Evolutionary conservation across 2,888 invertebrate species (phyloP), one percentile per base, ranked within the genome.

Genomic region (Tenthredo notha): DNA sequence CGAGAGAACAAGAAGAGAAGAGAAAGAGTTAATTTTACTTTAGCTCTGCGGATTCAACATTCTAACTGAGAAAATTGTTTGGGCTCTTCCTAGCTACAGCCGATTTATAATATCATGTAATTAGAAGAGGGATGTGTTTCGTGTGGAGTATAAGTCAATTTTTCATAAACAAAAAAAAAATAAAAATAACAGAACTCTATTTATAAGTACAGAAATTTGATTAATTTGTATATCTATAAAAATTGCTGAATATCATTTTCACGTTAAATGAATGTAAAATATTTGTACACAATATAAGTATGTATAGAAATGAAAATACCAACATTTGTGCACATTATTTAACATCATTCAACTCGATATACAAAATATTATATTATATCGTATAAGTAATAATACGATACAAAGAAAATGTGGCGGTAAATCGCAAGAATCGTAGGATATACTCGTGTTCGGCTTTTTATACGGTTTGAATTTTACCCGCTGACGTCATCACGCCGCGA

Each of bases 11-110:
- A 54, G 50, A 67, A 67, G 67, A 67, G 29, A 25, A 21, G 61
- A 61, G 2, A 61, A 61, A 61, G 61, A 61, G 61, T 61, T 61
- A 25, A 61, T 61, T 61, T 61, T 61, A 61, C 25, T 61, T 25
- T 25, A 61, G 25, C 61, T 61, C 61, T 61, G 7, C 37, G 61
- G 21, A 25, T 25, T 10, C 61, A 25, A 21, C 25, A 12, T 61
- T 5, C 10, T 25, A 12, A 61, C 61, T 61, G 25, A 2, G 61
- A 61, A 61, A 61, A 61, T 61, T 25, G 61, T 61, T 61, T 61
- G 61, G 21, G 25, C 61, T 61, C 61, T 61, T 18, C 54, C 54
- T 54, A 54, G 25, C 61, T 61, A 61, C 61, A 61, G 25, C 25
- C 21, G 61, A 61, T 25, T 61, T 25, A 21, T 25, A 21, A 61